Evolutionary conservation across 2,113 vertebrate species (phyloP), one percentile per base, ranked within the genome.

Genomic region (Rhinolophus ferrumequinum): DNA sequence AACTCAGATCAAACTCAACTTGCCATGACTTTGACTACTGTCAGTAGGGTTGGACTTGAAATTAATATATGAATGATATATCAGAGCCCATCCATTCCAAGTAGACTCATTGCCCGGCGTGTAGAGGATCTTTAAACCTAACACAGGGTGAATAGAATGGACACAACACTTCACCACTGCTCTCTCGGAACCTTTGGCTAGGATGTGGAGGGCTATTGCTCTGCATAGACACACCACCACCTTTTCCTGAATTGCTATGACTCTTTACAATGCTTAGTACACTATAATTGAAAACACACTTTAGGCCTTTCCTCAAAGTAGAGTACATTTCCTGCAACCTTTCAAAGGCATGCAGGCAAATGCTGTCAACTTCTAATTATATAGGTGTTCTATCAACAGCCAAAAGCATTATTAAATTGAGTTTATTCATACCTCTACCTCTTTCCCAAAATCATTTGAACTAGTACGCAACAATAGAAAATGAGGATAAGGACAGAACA

Each of bases 291-390:
- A 96, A 97, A 94, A 94, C 91, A 94, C 86, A 91, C 90, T 86
- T 87, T 80, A 82, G 95, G 95, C 94, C 85, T 96, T 96, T 93
- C 77, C 91, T 97, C 91, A 94, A 94, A 84, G 79, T 91, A 87
- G 62, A 91, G 75, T 83, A 60, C 93, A 93, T 94, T 96, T 95
- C 96, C 95, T 93, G 70, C 12, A 22, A 93, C 96, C 94, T 97
- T 97, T 96, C 96, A 94, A 90, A 95, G 79, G 91, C 93, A 90
- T 30, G 22, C 50, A 67, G 88, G 82, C 90, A 94, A 94, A 95
- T 47, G 77, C 94, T 94, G 86, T 94, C 91, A 80, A 96, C 85
- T 93, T 97, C 96, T 93, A 97, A 96, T 98, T 97, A 80, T 79
- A 84, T 56, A 96, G 85, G 83, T 96, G 60, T 94, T 94, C 69